Conservation (phyloP, 1,140 invertebrate genomes). For the Paralvinella palmiformis region DNA sequence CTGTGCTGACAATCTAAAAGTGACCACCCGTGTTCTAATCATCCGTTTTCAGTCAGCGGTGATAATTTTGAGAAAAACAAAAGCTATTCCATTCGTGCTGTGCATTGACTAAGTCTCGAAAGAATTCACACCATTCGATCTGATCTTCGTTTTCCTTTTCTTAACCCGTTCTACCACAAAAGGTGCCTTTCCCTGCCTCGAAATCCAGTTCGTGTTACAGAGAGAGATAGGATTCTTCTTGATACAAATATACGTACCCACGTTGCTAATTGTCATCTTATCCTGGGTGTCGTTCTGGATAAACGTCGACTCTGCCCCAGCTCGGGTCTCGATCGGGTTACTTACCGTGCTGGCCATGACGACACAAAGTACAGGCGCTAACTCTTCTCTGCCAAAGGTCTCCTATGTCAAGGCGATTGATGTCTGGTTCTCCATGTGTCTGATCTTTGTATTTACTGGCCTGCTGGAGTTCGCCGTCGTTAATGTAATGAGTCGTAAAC, state of each 20-base stretch:
- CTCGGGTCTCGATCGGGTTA: constrained; percentile 46
- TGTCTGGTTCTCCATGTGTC: constrained; percentile 71
- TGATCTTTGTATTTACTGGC: constrained; percentile 75
- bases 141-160: no score
- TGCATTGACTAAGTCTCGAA: no score
- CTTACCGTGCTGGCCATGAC: constrained; percentile 36
- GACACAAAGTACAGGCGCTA: constrained; percentile 23
- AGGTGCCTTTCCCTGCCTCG: constrained; percentile 41
- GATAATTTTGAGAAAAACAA: no score
- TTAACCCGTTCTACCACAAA: background rate
- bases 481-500: constrained; percentile 19
- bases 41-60: no score
- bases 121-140: no score
- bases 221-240: constrained; percentile 69
- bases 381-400: constrained; percentile 31
- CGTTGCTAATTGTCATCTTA: constrained; percentile 82
- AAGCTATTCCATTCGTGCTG: no score
- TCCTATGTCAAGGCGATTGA: constrained; percentile 55
- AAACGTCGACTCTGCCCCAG: constrained; percentile 55
- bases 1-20: no score
- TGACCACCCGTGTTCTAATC: no score
- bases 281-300: constrained; percentile 92
- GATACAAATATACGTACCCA: constrained; percentile 83
- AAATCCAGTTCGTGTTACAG: constrained; percentile 77
- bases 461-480: constrained; percentile 76